Evolutionary conservation across 2,888 invertebrate species (phyloP), one percentile per base, ranked within the genome.

Genomic region (Yponomeuta cagnagella): DNA sequence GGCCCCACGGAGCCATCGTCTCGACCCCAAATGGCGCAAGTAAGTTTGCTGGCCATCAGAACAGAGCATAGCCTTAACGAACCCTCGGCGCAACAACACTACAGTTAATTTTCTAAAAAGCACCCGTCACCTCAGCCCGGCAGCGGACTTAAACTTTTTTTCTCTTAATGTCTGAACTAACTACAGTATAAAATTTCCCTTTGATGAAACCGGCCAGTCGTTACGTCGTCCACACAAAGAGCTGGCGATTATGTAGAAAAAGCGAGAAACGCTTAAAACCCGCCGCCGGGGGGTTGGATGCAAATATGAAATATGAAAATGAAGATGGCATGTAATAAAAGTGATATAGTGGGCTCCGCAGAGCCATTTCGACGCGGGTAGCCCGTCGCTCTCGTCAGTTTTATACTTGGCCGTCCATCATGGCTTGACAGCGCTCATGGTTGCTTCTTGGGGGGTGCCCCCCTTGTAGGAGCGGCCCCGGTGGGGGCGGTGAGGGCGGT

Each of bases 281-380:
- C 72, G 73, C 77, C 77, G 78, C 76, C 73, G 66, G 70, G 73
- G 83, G 80, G 87, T 86, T 86, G 86, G 93, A 93, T 92, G 92
- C 92, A 92, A 92, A 92, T 92, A 92, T 92, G 92, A 92, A 92
- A 93, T 93, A 93, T 93, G 93, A 93, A 93, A 93, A 93, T 93
- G 93, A 93, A 94, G 94, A 94, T 93, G 93, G 93, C 91, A 94
- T 94, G 94, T 95, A 95, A 95, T 95, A 95, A 95, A 95, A 95
- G 94, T 95, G 95, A 95, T 95, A 94, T 95, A 95, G 93, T 93
- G 93, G 94, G 94, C 95, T 94, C 95, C 93, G 93, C 94, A 94
- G 95, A 93, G 95, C 95, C 95, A 94, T 95, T 95, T 93, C 94
- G 93, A 92, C 93, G 93, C 93, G 93, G 93, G 93, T 93, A 93